Percentiles rank a stretch among this genome's conserved stretches.
Evolutionary conservation across 2,888 invertebrate genomes (phyloP).

Genomic region (Heterodera filipjevi): DNA sequence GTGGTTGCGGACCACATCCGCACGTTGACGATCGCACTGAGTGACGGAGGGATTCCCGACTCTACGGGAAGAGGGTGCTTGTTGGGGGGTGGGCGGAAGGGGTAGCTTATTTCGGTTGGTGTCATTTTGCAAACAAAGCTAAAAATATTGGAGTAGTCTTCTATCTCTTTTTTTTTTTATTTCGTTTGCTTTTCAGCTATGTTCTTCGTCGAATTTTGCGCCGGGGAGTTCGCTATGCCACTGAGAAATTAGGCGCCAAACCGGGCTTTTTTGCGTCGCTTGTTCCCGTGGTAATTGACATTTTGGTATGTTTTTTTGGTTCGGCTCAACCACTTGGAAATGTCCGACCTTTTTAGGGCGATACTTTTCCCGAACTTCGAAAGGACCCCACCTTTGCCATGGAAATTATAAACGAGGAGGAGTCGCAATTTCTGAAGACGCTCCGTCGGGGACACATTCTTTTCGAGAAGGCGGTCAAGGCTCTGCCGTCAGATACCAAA

Average conservation of each 20-base stretch:
- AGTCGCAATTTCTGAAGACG: constrained; percentile 94
- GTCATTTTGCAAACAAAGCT: constrained; percentile 8
- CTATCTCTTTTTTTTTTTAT: too few species aligned
- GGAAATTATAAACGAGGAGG: constrained; percentile 95
- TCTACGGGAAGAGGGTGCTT: constrained; percentile 87
- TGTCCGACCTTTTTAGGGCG: constrained; percentile 66
- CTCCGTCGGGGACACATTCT: constrained; percentile 85
- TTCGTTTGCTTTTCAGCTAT: constrained; percentile 71
- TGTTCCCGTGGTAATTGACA: constrained; percentile 83
- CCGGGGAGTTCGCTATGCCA: constrained; percentile 91
- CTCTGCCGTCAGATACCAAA: constrained; percentile 74
- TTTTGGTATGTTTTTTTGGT: constrained; percentile 69
- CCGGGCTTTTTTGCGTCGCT: constrained; percentile 90
- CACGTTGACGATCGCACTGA: constrained; percentile 90
- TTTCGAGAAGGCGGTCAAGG: constrained; percentile 85
- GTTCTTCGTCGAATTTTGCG: constrained; percentile 91
- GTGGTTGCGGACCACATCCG: constrained; percentile 97
- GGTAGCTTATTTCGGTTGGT: too few species aligned
- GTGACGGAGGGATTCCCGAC: constrained; percentile 95
- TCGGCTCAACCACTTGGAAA: too few species aligned
- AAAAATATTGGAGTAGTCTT: too few species aligned
- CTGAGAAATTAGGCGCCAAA: constrained; percentile 92
- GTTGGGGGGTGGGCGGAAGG: too few species aligned
- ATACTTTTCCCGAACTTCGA: constrained; percentile 74
- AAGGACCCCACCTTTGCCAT: constrained; percentile 87